Conservation (phyloP, 2,888 invertebrate species). For the Machimus atricapillus region DNA sequence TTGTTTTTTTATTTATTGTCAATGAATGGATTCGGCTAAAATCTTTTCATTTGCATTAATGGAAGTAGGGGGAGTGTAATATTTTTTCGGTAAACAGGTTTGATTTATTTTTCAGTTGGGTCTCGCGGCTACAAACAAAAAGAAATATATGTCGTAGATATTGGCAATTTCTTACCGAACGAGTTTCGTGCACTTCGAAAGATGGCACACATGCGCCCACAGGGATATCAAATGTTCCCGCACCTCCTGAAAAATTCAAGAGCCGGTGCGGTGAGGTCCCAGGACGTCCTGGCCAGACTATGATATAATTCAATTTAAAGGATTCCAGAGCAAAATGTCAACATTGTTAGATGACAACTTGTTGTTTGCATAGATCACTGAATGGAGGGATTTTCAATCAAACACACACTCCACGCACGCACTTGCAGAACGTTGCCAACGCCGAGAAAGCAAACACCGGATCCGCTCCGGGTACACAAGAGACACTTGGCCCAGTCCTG, state of each 20-base stretch:
- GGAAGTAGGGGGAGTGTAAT: neutral
- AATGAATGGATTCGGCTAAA: neutral
- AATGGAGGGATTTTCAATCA: conserved; percentile 6
- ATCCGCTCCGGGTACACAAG: conserved; percentile 1
- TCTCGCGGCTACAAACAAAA: neutral
- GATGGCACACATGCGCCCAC: neutral
- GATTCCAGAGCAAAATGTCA: conserved; percentile 7
- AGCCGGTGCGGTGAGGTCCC: neutral
- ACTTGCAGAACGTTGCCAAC: neutral
- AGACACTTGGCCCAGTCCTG: conserved; percentile 1
- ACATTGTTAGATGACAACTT: conserved; percentile 27
- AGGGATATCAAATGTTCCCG: neutral
- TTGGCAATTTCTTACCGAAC: neutral
- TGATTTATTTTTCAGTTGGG: neutral
- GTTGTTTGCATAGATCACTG: conserved; percentile 18
- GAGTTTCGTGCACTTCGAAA: neutral
- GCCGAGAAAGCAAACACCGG: conserved; percentile 2
- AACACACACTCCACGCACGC: neutral
- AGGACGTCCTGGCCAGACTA: neutral
- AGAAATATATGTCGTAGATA: neutral
- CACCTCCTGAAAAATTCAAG: neutral
- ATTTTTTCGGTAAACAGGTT: neutral
- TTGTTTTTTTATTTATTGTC: conserved; percentile 1
- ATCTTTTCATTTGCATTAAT: conserved; percentile 4
- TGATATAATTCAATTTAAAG: conserved; percentile 16